A percentile compares a stretch with the other conserved stretches of the same genome.
Conservation (phyloP, 2,113 vertebrate species). For the Himantopus leucocephalus region DNA sequence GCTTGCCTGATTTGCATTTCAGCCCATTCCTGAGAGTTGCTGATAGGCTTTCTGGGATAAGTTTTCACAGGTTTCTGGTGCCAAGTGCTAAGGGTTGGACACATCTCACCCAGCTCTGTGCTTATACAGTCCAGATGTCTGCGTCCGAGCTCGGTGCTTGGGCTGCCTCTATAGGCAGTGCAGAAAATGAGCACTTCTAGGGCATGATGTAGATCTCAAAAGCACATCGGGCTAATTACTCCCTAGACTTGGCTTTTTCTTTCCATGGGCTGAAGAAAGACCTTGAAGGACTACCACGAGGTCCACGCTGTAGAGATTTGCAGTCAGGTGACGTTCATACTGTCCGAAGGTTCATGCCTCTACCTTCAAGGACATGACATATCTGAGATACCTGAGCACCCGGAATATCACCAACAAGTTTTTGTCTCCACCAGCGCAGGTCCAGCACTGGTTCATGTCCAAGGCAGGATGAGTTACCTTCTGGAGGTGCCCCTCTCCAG, state of each 20-base stretch:
- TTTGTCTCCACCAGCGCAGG: not conserved
- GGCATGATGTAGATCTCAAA: not conserved
- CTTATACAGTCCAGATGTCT: not conserved
- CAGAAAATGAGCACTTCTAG: not conserved
- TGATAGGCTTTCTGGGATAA: constrained; percentile 32
- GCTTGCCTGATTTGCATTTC: not conserved
- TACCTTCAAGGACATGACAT: not conserved
- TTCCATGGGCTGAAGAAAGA: not conserved
- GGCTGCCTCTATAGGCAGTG: not conserved
- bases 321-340: not conserved
- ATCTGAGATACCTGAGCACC: not conserved
- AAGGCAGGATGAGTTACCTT: not conserved
- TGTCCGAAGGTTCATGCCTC: not conserved
- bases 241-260: not conserved
- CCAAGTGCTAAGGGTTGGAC: not conserved
- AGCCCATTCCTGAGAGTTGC: not conserved
- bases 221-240: not conserved
- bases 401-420: not conserved
- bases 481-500: not conserved
- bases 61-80: not conserved
- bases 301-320: not conserved
- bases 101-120: not conserved
- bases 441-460: not conserved
- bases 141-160: accelerated
- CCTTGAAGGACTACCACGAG: not conserved